These are phyloP conservation scores for Paramisgurnus dabryanus DNA, from an alignment of 2,113 vertebrate genomes.

Conservation along the genomic window DNA sequence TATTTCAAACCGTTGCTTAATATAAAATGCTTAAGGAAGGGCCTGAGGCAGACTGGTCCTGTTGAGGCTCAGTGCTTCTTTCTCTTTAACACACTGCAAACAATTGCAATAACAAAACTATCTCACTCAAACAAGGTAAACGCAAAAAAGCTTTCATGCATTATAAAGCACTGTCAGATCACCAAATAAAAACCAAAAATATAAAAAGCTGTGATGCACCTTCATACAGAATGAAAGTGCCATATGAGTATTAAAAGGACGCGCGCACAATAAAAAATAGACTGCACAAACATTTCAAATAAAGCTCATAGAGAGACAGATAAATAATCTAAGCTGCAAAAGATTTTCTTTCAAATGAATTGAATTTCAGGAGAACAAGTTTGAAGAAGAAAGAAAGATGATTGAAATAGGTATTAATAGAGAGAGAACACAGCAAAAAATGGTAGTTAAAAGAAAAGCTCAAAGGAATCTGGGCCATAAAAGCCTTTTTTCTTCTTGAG, in stretches of 20 bases:
- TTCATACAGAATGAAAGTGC: slow-evolving; percentile 4
- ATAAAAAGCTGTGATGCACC: slow-evolving; percentile 1
- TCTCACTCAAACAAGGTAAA: slow-evolving; percentile 2
- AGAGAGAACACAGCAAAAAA: slow-evolving; percentile 1
- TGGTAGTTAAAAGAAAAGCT: not conserved
- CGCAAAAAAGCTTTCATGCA: not conserved
- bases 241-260: not conserved
- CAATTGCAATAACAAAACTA: not conserved
- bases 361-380: not conserved
- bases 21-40: not conserved
- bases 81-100: slow-evolving; percentile 10
- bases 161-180: not conserved
- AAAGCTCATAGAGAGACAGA: not conserved
- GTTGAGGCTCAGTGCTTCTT: not conserved
- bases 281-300: not conserved
- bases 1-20: not conserved
- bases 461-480: not conserved
- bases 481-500: not conserved
- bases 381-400: not conserved
- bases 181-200: not conserved
- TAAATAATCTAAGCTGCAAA: not conserved
- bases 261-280: not conserved
- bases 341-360: not conserved
- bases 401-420: slow-evolving; percentile 1
- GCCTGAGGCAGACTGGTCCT: not conserved